A percentile compares a stretch with the other conserved stretches of the same genome.
Conservation (phyloP, 2,797 vertebrate genomes). For the Myotis pilosus region DNA sequence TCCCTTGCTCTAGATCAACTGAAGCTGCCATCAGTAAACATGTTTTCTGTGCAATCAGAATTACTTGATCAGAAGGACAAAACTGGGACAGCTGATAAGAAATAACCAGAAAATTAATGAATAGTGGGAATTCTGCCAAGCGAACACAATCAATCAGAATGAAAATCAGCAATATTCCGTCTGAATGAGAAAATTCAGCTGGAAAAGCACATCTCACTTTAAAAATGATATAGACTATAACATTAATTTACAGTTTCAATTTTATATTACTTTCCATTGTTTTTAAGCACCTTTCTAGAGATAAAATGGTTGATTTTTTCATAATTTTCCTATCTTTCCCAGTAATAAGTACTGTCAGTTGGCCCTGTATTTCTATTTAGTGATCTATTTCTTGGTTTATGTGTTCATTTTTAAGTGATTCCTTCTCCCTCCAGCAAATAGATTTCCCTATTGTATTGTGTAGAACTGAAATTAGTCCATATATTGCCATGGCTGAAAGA, state of each 20-base stretch:
- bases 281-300: constrained; percentile 35
- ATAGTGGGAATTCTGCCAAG: constrained; percentile 64
- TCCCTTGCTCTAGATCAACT: constrained; percentile 89
- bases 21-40: constrained; percentile 93
- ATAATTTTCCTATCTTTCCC: constrained; percentile 40
- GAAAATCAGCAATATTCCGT: constrained; percentile 36
- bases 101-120: constrained; percentile 71
- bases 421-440: background rate
- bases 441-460: constrained; percentile 38
- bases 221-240: constrained; percentile 47
- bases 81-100: constrained; percentile 90
- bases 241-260: constrained; percentile 55
- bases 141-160: constrained; percentile 58
- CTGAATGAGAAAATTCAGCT: constrained; percentile 43
- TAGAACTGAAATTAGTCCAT: constrained; percentile 51
- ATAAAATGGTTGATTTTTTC: constrained; percentile 54
- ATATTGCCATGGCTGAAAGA: constrained; percentile 36
- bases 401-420: constrained; percentile 44
- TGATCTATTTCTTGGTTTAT: constrained; percentile 62
- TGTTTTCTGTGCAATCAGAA: constrained; percentile 92
- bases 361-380: constrained; percentile 53
- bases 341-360: constrained; percentile 37
- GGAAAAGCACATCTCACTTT: constrained; percentile 54
- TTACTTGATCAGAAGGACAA: constrained; percentile 88
- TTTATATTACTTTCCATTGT: constrained; percentile 48